Evolutionary conservation across 37 sponge, comb jelly and placozoan genomes (phyloP).

Genomic region (Tethya wilhelma): DNA sequence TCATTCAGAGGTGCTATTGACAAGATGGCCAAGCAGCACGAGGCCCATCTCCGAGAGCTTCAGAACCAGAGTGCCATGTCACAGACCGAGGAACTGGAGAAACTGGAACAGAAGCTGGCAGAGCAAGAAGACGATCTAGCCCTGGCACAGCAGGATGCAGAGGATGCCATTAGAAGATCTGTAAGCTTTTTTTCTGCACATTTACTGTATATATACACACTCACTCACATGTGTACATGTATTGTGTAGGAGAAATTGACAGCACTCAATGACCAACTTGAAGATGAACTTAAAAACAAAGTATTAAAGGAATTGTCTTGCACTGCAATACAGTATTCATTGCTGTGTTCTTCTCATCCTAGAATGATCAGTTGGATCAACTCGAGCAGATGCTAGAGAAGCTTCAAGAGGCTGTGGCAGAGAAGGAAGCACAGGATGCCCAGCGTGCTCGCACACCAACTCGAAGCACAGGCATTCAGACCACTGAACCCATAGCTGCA

Average conservation of each 20-base stretch:
- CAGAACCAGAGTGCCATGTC: constrained; percentile 2
- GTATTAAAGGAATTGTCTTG: constrained; percentile 1
- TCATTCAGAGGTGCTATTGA: constrained; percentile 58
- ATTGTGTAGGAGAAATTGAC: constrained; percentile 26
- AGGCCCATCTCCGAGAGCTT: constrained; percentile 45
- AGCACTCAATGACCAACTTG: constrained; percentile 16
- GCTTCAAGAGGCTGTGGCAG: constrained; percentile 13
- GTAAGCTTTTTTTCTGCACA: constrained; percentile 11
- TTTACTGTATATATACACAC: neutral
- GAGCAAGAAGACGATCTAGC: constrained; percentile 34
- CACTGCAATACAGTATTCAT: neutral
- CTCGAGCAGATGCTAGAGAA: constrained; percentile 12
- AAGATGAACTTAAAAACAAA: constrained; percentile 26
- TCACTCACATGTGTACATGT: no score
- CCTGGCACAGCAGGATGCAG: constrained; percentile 9
- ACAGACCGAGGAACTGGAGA: constrained; percentile 20
- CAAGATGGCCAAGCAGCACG: constrained; percentile 51
- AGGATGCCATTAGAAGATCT: constrained; percentile 7
- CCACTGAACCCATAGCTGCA: no score
- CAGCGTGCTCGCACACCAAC: neutral
- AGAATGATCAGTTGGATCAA: constrained; percentile 19
- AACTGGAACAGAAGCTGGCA: constrained; percentile 33
- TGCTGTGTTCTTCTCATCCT: neutral
- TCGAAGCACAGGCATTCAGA: no score
- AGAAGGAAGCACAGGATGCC: constrained; percentile 17